Percentiles rank a stretch among this genome's conserved stretches.
phyloP scores from a whole-genome alignment of 2,888 invertebrate genomes.

The Apamea sordens region DNA sequence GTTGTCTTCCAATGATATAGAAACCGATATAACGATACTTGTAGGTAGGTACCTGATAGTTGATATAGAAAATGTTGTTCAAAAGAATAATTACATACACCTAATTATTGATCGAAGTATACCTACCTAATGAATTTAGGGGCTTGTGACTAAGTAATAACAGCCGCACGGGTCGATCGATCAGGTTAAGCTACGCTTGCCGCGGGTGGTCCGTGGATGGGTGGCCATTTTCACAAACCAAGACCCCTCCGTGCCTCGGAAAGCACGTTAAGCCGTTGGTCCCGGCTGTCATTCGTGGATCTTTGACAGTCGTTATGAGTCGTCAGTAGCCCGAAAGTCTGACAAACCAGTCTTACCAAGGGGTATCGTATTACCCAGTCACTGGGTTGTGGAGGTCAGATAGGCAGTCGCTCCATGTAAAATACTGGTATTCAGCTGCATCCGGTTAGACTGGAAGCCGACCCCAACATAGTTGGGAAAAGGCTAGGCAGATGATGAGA shows the following conservation, averaged over 20 bases:
- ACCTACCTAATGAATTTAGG: not conserved
- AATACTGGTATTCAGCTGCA: not conserved
- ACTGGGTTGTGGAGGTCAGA: not conserved
- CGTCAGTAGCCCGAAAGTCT: not conserved
- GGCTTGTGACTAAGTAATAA: not conserved
- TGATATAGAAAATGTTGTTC: not conserved
- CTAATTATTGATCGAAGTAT: too few relatives aligned
- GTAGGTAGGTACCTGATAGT: not conserved
- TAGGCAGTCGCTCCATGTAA: not conserved
- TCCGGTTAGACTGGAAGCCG: not conserved
- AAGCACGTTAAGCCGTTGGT: too few relatives aligned
- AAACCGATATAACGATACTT: constrained; percentile 39
- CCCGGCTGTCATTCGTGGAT: not conserved
- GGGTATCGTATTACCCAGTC: too few relatives aligned
- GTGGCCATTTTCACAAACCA: not conserved
- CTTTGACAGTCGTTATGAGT: not conserved
- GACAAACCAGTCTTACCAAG: not conserved
- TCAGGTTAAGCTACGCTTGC: not conserved
- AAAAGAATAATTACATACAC: not conserved
- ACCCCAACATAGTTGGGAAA: not conserved
- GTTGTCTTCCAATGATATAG: constrained; percentile 71
- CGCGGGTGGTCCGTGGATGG: not conserved
- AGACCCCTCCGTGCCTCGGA: too few relatives aligned
- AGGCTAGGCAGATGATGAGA: not conserved
- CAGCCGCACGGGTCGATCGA: not conserved